Evolutionary conservation across 1,140 invertebrate species (phyloP), one percentile per base, ranked within the genome.

Genomic region (Ceratoteleas bidentatus): DNA sequence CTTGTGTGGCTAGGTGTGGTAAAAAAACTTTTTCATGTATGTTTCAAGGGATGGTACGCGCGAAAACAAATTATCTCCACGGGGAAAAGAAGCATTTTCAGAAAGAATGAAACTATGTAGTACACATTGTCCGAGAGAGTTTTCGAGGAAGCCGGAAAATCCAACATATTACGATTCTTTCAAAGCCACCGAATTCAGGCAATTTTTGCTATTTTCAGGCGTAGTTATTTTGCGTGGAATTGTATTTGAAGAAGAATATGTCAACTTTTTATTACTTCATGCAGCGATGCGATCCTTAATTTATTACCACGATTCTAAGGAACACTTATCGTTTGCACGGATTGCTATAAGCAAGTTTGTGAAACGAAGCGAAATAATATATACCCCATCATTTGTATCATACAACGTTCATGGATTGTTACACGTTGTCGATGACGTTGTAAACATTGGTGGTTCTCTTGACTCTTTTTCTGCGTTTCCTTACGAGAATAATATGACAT

Each of bases 391-490:
- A 8, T 58, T 58, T 58, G 3, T 58, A 16, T 58, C 56, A 16
- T 58, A 58, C 38, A 58, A 40, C 11, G 56, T 58, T 16, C 56
- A 58, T 9, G 56, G 36, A 15, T 58, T 58, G 7, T 2, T 7
- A 24, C 56, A 58, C n/a, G 4, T 58, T 0, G 38, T 43, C 2
- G 56, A 58, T 33, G 34, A 58, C 16, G 56, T 58, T 43, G 43
- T 15, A 6, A 40, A 40, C 10, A 4, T 43, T 16, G 10, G 14
- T 8, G 38, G 36, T 43, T 58, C 56, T 43, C 38, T 58, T 9
- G 56, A 58, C 40, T 58, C 56, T 43, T 58, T 58, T 16, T 58
- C 56, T 6, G 56, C 56, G 0, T 58, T 58, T 43, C 36, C 56
- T 10, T 58, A 58, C 16, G 56, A 58, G 10, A 58, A n/a, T 15